phyloP scores from a whole-genome alignment of 2,888 invertebrate genomes.

The Aspidiotus destructor region DNA sequence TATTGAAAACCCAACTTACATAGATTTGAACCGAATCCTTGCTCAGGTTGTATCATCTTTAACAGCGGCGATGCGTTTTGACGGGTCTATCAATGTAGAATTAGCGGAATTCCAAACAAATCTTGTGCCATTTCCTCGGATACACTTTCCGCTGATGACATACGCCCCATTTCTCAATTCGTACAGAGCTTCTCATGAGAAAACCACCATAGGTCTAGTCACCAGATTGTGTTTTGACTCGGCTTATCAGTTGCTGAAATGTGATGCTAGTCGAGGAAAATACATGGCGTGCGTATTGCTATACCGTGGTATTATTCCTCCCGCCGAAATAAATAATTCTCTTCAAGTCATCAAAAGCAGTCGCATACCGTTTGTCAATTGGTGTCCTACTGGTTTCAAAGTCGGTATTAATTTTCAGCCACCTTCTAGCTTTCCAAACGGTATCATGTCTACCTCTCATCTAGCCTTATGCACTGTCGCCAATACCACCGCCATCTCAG shows the following conservation, averaged over 20 bases:
- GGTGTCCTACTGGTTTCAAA: constrained; percentile 31
- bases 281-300: constrained; percentile 84
- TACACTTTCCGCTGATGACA: constrained; percentile 22
- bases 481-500: constrained; percentile 31
- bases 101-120: constrained; percentile 48
- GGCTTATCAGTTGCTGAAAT: constrained; percentile 59
- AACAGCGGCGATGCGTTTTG: constrained; percentile 76
- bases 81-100: constrained; percentile 63
- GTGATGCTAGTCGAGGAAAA: constrained; percentile 52
- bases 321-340: constrained; percentile 79
- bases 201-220: constrained; percentile 68
- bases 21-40: constrained; percentile 49
- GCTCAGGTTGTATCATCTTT: constrained; percentile 56
- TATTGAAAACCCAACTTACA: constrained; percentile 49
- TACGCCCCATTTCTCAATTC: constrained; percentile 61
- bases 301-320: constrained; percentile 81
- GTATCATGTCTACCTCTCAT: constrained; percentile 20
- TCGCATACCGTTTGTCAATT: constrained; percentile 26
- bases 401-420: constrained; percentile 28
- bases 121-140: constrained; percentile 27
- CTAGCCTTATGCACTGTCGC: constrained; percentile 28
- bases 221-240: constrained; percentile 84
- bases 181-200: constrained; percentile 64
- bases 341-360: constrained; percentile 61
- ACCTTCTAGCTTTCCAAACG: constrained; percentile 23